These are phyloP conservation scores for Oegoconia quadripuncta DNA, from an alignment of 2,888 invertebrate genomes.

Conservation along the genomic window DNA sequence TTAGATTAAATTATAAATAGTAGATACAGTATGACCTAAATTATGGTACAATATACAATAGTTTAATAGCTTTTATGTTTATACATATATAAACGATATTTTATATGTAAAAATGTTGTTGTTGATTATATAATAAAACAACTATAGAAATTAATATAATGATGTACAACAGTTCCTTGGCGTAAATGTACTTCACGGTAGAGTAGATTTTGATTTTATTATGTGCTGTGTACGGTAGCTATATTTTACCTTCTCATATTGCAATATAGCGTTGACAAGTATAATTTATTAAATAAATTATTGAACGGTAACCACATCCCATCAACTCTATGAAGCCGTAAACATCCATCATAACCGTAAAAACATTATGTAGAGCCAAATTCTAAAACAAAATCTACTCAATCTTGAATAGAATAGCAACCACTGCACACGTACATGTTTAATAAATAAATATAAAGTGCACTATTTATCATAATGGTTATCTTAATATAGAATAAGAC, in stretches of 20 bases:
- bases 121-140: constrained; percentile 44
- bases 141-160: constrained; percentile 37
- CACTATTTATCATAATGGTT: constrained; percentile 60
- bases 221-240: not conserved
- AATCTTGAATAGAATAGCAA: constrained; percentile 37
- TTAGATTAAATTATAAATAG: constrained; percentile 43
- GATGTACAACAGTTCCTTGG: constrained; percentile 64
- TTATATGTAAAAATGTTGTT: constrained; percentile 62
- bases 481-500: constrained; percentile 67
- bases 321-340: too few relatives aligned
- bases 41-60: constrained; percentile 34
- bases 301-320: too few relatives aligned
- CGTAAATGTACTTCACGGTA: constrained; percentile 40
- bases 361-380: not conserved
- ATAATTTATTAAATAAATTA: too few relatives aligned
- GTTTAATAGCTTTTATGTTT: constrained; percentile 39
- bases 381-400: constrained; percentile 31
- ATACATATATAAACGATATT: constrained; percentile 43
- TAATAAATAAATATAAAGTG: constrained; percentile 60
- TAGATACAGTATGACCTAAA: constrained; percentile 34
- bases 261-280: too few relatives aligned
- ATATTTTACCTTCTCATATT: not conserved
- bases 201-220: constrained; percentile 32
- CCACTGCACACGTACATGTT: constrained; percentile 60
- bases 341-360: too few relatives aligned